Evolutionary conservation across 2,113 vertebrate genomes (phyloP).

Genomic region (Xiphophorus hellerii): DNA sequence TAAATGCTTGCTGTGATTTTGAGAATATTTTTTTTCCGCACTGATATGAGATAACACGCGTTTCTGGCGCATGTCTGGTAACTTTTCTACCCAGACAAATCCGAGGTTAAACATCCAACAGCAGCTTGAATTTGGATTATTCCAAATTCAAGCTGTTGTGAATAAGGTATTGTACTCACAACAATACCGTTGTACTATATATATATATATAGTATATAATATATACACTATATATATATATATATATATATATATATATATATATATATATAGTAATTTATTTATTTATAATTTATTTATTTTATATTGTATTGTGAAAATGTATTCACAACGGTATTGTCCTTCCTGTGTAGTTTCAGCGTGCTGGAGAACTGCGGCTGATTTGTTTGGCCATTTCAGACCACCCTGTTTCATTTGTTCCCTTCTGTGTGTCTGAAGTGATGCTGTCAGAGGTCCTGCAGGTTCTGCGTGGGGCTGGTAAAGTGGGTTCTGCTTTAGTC

Average conservation of each 20-base stretch:
- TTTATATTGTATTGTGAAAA: too few species aligned
- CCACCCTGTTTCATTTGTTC: neutral
- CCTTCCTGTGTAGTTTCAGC: neutral
- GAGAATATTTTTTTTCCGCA: too few species aligned
- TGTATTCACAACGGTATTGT: too few species aligned
- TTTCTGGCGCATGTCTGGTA: neutral
- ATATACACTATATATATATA: too few species aligned
- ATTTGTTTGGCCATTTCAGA: neutral
- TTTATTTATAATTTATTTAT: too few species aligned
- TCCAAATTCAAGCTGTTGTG: too few species aligned
- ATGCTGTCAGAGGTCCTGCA: conserved; percentile 76
- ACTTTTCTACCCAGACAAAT: neutral
- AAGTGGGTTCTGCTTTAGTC: conserved; percentile 77
- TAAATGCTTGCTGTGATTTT: neutral
- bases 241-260: too few species aligned
- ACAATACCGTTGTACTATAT: too few species aligned
- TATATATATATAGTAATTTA: too few species aligned
- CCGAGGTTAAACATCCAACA: conserved; percentile 43
- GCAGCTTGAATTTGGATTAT: too few species aligned
- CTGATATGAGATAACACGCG: conserved; percentile 14
- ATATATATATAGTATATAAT: too few species aligned
- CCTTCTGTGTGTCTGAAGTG: conserved; percentile 31
- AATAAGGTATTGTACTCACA: too few species aligned
- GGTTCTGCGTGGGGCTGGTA: conserved; percentile 80
- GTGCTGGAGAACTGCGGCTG: neutral